Evolutionary conservation across 2,888 invertebrate genomes (phyloP), one percentile per base, ranked within the genome.

Genomic region (Macaria liturata): DNA sequence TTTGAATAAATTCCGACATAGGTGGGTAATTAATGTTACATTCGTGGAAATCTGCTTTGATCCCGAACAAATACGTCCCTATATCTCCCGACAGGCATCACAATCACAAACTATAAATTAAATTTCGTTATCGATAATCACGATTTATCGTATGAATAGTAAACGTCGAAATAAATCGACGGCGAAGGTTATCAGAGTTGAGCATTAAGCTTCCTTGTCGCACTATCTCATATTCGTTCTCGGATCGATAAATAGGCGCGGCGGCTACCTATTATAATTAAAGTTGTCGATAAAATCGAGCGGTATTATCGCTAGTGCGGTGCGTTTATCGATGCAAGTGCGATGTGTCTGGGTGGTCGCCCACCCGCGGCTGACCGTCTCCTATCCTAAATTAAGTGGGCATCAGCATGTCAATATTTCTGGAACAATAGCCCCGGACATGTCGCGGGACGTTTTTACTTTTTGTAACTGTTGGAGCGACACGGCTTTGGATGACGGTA

Each of bases 191-290:
- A 80, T 80, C 80, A 72, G 66, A 68, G 70, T 62, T 68, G 53
- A 57, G 71, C 71, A 78, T 77, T 80, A 78, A 76, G 80, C 78
- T 78, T 80, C 77, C 74, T 74, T 78, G 79, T 80, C 75, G 72
- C 68, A 64, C 72, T 75, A 76, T 79, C 77, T 76, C 74, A 76
- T 82, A 78, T 76, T 77, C 72, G 75, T 74, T 69, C 59, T 61
- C 52, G 68, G 75, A 81, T 78, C 75, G 76, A 79, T 80, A 74
- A 78, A 72, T 72, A 75, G 73, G 73, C 70, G 70, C 71, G 74
- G 75, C 73, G 73, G 70, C 73, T 73, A 76, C 72, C 81, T 82
- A 82, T 85, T 82, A 81, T 81, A 84, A 86, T 86, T 85, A 84
- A 83, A 76, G 73, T 75, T 68, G 51, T 68, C 66, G 70, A 79